Evolutionary conservation across 1,140 invertebrate genomes (phyloP).

Genomic region (Trigoniulus corallinus): DNA sequence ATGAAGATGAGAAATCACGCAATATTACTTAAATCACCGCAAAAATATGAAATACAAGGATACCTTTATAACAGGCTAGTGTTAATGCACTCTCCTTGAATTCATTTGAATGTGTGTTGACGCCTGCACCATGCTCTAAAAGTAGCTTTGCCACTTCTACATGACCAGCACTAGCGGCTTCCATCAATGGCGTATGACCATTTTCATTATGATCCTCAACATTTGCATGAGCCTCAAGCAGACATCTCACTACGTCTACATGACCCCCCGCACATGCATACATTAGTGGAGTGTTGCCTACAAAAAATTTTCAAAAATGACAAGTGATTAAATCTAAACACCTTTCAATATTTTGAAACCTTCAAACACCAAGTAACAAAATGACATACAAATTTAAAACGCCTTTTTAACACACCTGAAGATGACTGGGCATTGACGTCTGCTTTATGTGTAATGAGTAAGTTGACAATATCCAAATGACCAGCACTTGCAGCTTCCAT

Average conservation of each 20-base stretch:
- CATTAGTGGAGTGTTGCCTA: constrained; percentile 90
- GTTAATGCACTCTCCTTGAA: constrained; percentile 92
- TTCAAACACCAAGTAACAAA: constrained; percentile 10
- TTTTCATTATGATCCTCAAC: constrained; percentile 98
- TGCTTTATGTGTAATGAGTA: constrained; percentile 78
- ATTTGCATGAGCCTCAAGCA: constrained; percentile 80
- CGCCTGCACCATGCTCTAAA: constrained; percentile 79
- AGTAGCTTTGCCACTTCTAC: constrained; percentile 85
- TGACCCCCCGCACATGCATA: constrained; percentile 95
- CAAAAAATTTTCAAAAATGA: constrained; percentile 11
- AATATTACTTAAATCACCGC: neutral
- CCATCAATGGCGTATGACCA: constrained; percentile 97
- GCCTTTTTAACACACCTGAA: constrained; percentile 41
- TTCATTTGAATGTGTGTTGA: constrained; percentile 97
- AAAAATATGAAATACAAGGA: neutral
- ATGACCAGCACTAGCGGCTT: constrained; percentile 92
- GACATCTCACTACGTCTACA: constrained; percentile 67
- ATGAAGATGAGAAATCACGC: constrained; percentile 1
- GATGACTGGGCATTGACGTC: constrained; percentile 93
- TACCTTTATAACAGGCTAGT: constrained; percentile 89
- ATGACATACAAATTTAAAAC: constrained; percentile 9
- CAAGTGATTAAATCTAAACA: neutral
- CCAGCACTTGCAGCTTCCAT: constrained; percentile 94
- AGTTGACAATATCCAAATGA: constrained; percentile 81
- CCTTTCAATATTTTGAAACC: neutral